These are phyloP conservation scores for Stichopus horrens DNA, from an alignment of 53 echinoderm and acorn worm genomes.

Conservation along the genomic window DNA sequence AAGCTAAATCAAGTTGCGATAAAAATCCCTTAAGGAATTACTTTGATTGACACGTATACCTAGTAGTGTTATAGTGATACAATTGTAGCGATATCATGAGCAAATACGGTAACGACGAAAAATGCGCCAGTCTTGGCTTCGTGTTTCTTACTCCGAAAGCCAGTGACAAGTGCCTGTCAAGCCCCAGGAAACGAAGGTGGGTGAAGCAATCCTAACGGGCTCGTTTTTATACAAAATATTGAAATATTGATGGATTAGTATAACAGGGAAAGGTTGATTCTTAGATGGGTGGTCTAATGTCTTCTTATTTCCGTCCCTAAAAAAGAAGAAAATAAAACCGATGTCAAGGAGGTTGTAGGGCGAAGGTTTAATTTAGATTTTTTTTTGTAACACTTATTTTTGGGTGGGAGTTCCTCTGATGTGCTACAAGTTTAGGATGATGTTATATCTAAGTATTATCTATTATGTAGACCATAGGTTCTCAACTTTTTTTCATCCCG, in stretches of 20 bases:
- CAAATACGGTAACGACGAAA: neutral
- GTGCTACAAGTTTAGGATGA: too few relatives aligned
- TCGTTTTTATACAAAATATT: neutral
- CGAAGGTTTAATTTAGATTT: too few relatives aligned
- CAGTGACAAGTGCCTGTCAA: neutral
- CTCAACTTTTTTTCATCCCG: too few relatives aligned
- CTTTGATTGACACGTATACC: constrained; percentile 19
- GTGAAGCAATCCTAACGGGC: neutral
- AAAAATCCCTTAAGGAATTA: neutral
- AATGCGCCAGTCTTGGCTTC: neutral
- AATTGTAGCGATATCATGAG: constrained; percentile 13
- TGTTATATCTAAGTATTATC: too few relatives aligned
- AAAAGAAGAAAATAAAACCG: too few relatives aligned
- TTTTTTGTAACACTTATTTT: too few relatives aligned
- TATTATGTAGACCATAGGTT: too few relatives aligned
- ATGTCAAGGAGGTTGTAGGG: too few relatives aligned
- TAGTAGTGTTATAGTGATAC: neutral
- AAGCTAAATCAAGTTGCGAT: neutral
- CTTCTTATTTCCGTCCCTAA: neutral
- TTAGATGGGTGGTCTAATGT: constrained; percentile 2
- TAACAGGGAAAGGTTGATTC: neutral
- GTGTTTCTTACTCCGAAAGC: neutral
- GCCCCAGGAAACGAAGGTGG: neutral
- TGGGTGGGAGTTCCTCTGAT: too few relatives aligned
- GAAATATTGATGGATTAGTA: neutral